phyloP scores from a whole-genome alignment of 2,113 vertebrate species.

The Amblyornis subalaris region DNA sequence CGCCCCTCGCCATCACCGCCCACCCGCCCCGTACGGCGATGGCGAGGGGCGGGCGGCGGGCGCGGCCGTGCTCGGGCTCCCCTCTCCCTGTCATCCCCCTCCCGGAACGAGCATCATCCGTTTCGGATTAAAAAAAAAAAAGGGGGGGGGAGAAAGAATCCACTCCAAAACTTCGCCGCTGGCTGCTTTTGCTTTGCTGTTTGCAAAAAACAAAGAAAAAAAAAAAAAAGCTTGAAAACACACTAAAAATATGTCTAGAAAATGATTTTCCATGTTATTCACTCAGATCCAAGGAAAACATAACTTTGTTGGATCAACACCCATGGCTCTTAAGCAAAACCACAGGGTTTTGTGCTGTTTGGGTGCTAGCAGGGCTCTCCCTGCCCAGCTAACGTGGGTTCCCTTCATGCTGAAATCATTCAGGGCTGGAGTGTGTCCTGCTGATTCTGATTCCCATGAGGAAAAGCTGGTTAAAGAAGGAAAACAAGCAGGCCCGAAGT shows the following conservation, averaged over 20 bases:
- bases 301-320: neutral
- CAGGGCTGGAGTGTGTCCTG: rapidly evolving
- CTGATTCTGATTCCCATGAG: rapidly evolving
- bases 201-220: neutral
- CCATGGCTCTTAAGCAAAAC: rapidly evolving
- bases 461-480: neutral
- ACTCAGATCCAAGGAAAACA: neutral
- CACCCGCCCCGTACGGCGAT: neutral
- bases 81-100: neutral
- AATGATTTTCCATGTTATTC: neutral
- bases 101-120: neutral
- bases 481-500: neutral
- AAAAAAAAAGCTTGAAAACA: neutral
- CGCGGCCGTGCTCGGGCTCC: neutral
- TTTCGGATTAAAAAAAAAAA: neutral
- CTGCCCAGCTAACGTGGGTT: neutral
- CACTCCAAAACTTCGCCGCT: neutral
- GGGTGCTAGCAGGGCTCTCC: neutral
- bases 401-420: neutral
- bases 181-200: neutral
- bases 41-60: neutral
- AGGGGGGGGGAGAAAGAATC: neutral
- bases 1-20: neutral
- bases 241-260: neutral
- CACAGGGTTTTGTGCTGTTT: neutral